These are phyloP conservation scores for Misgurnus mizolepis DNA, from an alignment of 2,113 vertebrate species.

Conservation along the genomic window DNA sequence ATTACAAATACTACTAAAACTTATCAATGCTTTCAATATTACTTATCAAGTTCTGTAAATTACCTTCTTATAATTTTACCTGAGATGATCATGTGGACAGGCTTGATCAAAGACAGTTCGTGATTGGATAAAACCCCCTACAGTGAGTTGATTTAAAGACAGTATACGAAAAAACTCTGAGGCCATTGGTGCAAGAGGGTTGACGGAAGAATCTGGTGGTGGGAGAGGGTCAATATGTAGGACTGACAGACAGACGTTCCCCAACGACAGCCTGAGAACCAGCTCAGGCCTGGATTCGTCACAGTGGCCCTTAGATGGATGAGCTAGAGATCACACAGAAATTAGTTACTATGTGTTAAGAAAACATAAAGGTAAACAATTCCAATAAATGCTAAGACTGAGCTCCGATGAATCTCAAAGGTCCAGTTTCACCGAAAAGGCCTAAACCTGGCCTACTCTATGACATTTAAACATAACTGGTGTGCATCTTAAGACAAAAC, in stretches of 20 bases:
- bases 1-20: no score
- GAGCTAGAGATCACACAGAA: constrained; percentile 76
- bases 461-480: no score
- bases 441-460: no score
- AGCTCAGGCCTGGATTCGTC: constrained; percentile 95
- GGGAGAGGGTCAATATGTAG: constrained; percentile 96
- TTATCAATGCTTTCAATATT: no score
- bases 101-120: constrained; percentile 87
- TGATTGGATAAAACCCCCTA: constrained; percentile 81
- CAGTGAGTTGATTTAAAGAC: constrained; percentile 76
- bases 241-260: constrained; percentile 85
- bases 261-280: constrained; percentile 83
- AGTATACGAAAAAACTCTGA: constrained; percentile 86
- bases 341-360: not conserved
- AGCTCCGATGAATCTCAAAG: no score
- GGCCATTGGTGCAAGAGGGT: constrained; percentile 86
- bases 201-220: constrained; percentile 85
- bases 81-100: constrained; percentile 95
- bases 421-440: no score
- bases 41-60: no score
- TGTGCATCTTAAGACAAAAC: no score
- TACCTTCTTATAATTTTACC: constrained; percentile 67
- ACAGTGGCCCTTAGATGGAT: constrained; percentile 85
- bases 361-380: not conserved
- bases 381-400: not conserved